Evolutionary conservation across 2,113 vertebrate genomes (phyloP).

Genomic region (Colossoma macropomum): DNA sequence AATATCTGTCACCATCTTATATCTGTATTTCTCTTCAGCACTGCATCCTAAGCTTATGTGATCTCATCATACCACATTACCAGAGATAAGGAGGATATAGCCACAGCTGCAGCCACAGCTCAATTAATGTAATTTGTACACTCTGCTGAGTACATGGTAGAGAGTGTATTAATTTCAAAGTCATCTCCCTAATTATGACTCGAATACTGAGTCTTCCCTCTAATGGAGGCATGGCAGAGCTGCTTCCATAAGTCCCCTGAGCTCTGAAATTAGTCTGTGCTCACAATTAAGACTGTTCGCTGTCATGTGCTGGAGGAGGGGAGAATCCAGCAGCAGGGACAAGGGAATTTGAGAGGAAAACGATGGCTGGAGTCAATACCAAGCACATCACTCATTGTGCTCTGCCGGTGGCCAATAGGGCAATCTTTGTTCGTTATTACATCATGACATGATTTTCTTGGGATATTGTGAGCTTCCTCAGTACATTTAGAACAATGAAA

Average conservation of each 20-base stretch:
- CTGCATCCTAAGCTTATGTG: neutral
- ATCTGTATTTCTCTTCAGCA: neutral
- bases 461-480: no score
- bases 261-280: constrained; percentile 59
- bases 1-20: neutral
- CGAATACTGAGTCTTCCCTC: constrained; percentile 46
- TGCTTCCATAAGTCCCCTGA: constrained; percentile 51
- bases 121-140: constrained; percentile 57
- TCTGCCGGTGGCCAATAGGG: no score
- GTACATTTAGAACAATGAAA: no score
- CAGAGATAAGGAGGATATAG: neutral
- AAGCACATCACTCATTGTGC: no score
- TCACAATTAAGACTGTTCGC: constrained; percentile 63
- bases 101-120: constrained; percentile 21
- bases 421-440: no score
- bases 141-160: constrained; percentile 53
- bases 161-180: constrained; percentile 60
- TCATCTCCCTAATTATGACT: constrained; percentile 58
- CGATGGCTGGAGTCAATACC: neutral
- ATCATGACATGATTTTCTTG: no score
- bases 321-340: constrained; percentile 48
- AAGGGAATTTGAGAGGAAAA: constrained; percentile 46
- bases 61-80: neutral
- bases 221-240: constrained; percentile 56
- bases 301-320: neutral